These are phyloP conservation scores for Pristionchus fissidentatus DNA, from an alignment of 2,888 invertebrate species.

Conservation along the genomic window DNA sequence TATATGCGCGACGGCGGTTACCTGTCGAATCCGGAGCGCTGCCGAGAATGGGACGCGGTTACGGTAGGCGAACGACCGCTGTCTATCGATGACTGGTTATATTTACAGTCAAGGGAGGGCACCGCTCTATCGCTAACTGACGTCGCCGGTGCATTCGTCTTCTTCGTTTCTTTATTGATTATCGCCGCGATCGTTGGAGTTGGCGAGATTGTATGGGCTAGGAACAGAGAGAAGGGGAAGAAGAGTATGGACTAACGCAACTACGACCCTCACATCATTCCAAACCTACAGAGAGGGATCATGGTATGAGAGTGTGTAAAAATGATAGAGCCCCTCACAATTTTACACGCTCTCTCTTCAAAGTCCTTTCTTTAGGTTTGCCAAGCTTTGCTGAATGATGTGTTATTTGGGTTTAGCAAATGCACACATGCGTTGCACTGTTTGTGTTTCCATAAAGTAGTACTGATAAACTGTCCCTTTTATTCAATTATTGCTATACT, in stretches of 20 bases:
- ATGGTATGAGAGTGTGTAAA: too few relatives aligned
- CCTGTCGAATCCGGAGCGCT: background rate
- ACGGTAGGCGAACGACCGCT: background rate
- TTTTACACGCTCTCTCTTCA: too few relatives aligned
- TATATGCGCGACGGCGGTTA: slow-evolving; percentile 33
- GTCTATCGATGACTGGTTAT: background rate
- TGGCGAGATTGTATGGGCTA: background rate
- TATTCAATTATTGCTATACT: too few relatives aligned
- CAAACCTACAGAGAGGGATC: too few relatives aligned
- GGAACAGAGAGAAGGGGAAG: background rate
- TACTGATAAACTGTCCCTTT: too few relatives aligned
- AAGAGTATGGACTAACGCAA: background rate
- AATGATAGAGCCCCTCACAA: too few relatives aligned
- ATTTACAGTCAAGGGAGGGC: background rate
- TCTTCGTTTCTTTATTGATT: slow-evolving; percentile 18
- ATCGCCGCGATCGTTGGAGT: background rate
- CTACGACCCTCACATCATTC: too few relatives aligned
- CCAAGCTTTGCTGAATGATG: too few relatives aligned
- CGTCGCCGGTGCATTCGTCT: slow-evolving; percentile 7
- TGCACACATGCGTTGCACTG: too few relatives aligned
- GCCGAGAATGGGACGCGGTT: background rate
- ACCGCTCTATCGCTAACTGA: background rate
- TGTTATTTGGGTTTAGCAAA: too few relatives aligned
- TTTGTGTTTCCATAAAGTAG: too few relatives aligned
- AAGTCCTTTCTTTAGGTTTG: too few relatives aligned